phyloP scores from a whole-genome alignment of 2,888 invertebrate species.

The Gastracanthus pulcherrimus region DNA sequence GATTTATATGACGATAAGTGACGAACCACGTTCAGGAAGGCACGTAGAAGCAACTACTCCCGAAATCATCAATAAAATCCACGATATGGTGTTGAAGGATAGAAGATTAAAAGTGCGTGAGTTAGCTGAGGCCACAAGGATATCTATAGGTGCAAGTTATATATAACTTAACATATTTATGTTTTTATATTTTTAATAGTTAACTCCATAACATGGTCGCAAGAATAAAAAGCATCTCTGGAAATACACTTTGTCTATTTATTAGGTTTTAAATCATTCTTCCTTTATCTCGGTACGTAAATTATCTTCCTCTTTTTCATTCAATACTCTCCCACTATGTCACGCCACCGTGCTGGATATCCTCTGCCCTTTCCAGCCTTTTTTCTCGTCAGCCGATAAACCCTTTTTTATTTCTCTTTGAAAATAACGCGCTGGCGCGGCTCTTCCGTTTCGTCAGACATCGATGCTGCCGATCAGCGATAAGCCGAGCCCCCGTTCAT shows the following conservation, averaged over 20 bases:
- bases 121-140: too few relatives aligned
- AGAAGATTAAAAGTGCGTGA: too few relatives aligned
- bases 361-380: not conserved
- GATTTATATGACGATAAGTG: too few relatives aligned
- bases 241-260: not conserved
- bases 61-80: too few relatives aligned
- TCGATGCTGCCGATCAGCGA: not conserved
- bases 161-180: too few relatives aligned
- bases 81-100: too few relatives aligned
- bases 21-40: too few relatives aligned
- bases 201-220: too few relatives aligned
- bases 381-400: conserved; percentile 2
- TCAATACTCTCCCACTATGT: not conserved
- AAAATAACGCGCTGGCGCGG: not conserved
- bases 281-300: not conserved
- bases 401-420: not conserved
- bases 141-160: too few relatives aligned
- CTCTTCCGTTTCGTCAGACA: not conserved
- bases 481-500: too few relatives aligned
- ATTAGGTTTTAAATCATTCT: not conserved
- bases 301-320: not conserved
- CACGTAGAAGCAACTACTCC: too few relatives aligned
- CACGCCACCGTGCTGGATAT: not conserved
- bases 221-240: not conserved
- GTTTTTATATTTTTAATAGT: too few relatives aligned